Percentiles rank a stretch among this genome's conserved stretches.
These are phyloP conservation scores for Lytechinus variegatus DNA, from an alignment of 35 echinoderm and acorn worm species.

Conservation along the genomic window DNA sequence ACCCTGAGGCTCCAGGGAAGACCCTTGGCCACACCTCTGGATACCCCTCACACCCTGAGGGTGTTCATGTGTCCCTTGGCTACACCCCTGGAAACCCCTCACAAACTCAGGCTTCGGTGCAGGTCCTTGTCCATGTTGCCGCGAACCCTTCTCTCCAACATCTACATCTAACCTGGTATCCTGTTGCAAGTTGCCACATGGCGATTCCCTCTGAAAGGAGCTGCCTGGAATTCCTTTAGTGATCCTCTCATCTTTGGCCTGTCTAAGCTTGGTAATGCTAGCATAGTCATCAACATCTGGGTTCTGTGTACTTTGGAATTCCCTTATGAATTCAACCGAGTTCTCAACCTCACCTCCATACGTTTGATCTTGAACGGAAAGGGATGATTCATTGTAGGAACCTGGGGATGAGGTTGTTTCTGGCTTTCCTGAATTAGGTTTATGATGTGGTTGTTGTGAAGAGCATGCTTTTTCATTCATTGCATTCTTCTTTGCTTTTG, in stretches of 20 bases:
- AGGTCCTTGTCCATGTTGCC: no score
- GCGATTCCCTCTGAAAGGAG: not conserved
- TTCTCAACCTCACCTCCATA: not conserved
- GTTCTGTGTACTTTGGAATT: not conserved
- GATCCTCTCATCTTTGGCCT: not conserved
- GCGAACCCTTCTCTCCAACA: not conserved
- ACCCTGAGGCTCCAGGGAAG: not conserved
- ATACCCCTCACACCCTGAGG: no score
- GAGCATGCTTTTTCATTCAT: not conserved
- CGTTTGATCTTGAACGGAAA: not conserved
- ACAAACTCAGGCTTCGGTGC: no score
- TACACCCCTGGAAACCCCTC: no score
- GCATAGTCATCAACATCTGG: not conserved
- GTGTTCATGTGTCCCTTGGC: no score
- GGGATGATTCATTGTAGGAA: not conserved
- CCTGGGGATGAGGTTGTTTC: not conserved
- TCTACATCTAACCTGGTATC: not conserved
- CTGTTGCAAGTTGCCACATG: not conserved
- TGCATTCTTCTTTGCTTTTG: conserved; percentile 1
- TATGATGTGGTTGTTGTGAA: not conserved
- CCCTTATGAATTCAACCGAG: not conserved
- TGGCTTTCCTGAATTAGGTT: not conserved
- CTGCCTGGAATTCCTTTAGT: not conserved
- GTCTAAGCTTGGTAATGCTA: not conserved
- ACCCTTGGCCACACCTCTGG: no score